Evolutionary conservation across 2,888 invertebrate genomes (phyloP).

Genomic region (Desoria tigrina): DNA sequence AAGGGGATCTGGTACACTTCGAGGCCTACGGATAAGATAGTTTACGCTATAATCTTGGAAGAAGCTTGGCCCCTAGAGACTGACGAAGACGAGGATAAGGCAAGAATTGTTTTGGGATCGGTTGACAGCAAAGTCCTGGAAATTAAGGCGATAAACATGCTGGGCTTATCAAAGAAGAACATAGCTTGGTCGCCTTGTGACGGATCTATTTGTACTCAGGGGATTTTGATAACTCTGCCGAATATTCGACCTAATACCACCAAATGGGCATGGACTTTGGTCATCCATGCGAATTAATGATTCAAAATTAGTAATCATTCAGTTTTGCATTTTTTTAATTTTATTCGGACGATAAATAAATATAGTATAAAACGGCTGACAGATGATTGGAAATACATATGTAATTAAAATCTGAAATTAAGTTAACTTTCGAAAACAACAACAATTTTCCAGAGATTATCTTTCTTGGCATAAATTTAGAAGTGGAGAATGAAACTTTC

Average conservation of each 20-base stretch:
- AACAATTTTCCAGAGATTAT: no score
- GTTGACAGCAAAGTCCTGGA: background rate
- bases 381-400: no score
- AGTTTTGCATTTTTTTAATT: no score
- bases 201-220: background rate
- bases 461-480: no score
- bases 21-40: background rate
- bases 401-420: no score
- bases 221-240: constrained; percentile 9
- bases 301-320: no score
- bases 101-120: constrained; percentile 7
- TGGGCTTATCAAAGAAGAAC: background rate
- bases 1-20: constrained; percentile 68
- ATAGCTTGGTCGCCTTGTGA: background rate
- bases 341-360: no score
- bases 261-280: constrained; percentile 13
- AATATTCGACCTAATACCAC: background rate
- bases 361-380: no score
- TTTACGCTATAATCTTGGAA: background rate
- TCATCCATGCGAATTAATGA: no score
- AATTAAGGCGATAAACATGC: background rate
- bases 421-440: no score
- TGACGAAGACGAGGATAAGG: background rate
- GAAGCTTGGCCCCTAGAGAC: background rate
- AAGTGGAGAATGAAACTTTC: no score